Evolutionary conservation across 64 coral and sea anemone species (phyloP), one percentile per base, ranked within the genome.

Genomic region (Actinia equina): DNA sequence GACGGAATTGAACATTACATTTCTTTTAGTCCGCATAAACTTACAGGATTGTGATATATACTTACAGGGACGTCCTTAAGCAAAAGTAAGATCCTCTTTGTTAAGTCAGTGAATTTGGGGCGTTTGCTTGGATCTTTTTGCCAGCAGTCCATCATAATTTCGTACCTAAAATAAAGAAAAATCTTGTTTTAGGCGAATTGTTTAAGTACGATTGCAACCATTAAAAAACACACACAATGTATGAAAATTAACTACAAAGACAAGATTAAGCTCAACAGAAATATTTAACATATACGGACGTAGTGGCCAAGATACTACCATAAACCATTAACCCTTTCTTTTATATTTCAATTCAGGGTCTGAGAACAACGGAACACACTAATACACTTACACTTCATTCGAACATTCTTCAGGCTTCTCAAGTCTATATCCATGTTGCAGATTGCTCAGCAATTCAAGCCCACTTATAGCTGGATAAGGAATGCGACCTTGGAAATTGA

Each of bases 131-230:
- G 89, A 77, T 91, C 63, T 3, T 54, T 19, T 17, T 82, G 84
- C 89, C 89, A 91, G 57, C 89, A 91, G 6, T 63, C 78, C 19
- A 41, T 56, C 89, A 91, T 91, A 2, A 91, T 86, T 23, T 91
- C 45, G 79, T 58, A 74, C 26, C 69, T 74, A 74, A 74, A 14
- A 69, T 41, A 30, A 41, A 74, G n/a, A 3, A 74, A 2, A 27
- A 42, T 0, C 27, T n/a, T 41, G 7, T 74, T 41, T 16, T 14
- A 10, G 5, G n/a, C 6, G 13, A 9, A 15, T 74, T 23, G 17
- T 23, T 37, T 41, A 14, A 30, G 3, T 37, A 15, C 3, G 12
- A 25, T 23, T 5, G 17, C 7, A 65, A n/a, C 60, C 60, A 20
- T 74, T 26, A 15, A 12, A 57, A 57, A 49, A 49, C 7, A 49